Evolutionary conservation across 1,140 invertebrate species (phyloP).

Genomic region (Drosophila miranda): DNA sequence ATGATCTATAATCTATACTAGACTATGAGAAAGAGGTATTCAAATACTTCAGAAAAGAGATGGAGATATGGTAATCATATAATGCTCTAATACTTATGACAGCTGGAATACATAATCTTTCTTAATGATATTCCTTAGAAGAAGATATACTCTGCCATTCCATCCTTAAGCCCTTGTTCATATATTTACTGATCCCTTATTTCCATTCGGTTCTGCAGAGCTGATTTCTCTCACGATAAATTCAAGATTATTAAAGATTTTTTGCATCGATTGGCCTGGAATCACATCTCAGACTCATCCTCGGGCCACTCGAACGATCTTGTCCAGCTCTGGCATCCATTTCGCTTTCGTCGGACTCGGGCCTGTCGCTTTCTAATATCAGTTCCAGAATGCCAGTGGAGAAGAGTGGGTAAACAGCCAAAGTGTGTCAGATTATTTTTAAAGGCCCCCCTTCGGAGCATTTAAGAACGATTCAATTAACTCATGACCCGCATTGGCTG

Average conservation of each 20-base stretch:
- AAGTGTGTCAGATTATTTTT: constrained; percentile 69
- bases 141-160: too few species aligned
- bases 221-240: constrained; percentile 51
- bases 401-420: constrained; percentile 21
- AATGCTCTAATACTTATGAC: too few species aligned
- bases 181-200: too few species aligned
- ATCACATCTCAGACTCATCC: constrained; percentile 33
- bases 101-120: too few species aligned
- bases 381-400: constrained; percentile 23
- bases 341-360: constrained; percentile 48
- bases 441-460: constrained; percentile 36
- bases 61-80: too few species aligned
- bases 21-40: too few species aligned
- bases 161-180: too few species aligned
- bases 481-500: constrained; percentile 56
- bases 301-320: constrained; percentile 6
- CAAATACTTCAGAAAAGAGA: too few species aligned
- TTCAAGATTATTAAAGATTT: constrained; percentile 33
- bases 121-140: too few species aligned
- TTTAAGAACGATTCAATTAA: constrained; percentile 69
- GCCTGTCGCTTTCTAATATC: constrained; percentile 56
- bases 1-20: too few species aligned
- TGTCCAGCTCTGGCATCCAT: constrained; percentile 15
- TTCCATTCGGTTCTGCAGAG: not conserved
- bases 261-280: constrained; percentile 37